Evolutionary conservation across 2,888 invertebrate species (phyloP), one percentile per base, ranked within the genome.

Genomic region (Pseudeuparius sepicola): DNA sequence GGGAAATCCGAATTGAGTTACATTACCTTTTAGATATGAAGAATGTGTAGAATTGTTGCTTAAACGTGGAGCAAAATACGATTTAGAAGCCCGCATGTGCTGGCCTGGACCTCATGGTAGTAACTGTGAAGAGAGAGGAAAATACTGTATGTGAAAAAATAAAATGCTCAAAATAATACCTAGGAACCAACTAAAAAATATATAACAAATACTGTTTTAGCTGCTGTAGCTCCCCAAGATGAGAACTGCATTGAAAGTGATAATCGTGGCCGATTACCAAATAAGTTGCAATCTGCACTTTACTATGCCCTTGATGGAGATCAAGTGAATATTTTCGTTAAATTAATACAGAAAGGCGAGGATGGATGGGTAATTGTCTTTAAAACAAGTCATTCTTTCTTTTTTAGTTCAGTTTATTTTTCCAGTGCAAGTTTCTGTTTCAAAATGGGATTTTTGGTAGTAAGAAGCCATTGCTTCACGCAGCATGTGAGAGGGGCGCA

Each of bases 251-350:
- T 65, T 15, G 66, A 64, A 45, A 53, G 65, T 40, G 57, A 59
- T 7, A 37, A 32, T 3, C 29, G 41, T 15, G 49, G 51, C 25
- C 48, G 58, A 24, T 58, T 60, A 31, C 65, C 65, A 40, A 75
- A 48, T 37, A 63, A 78, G 56, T 57, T 78, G 17, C 79, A 79
- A 50, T 78, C 76, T 49, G 76, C 78, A 1, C 70, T 79, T 37
- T 78, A 73, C 55, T 79, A 79, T 57, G 77, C 78, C 12, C 72
- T 79, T 34, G 79, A 80, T 57, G 78, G 78, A 11, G 79, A 80
- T 61, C 78, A 78, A 60, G 74, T 76, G 14, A 74, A 72, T 52
- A 75, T 78, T 37, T 54, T 80, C 12, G 76, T 73, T 43, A 66
- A 77, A 53, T 59, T 80, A 42, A 68, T 74, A 24, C 76, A 76